Evolutionary conservation across 2,888 invertebrate genomes (phyloP).

Genomic region (Latheticus oryzae): DNA sequence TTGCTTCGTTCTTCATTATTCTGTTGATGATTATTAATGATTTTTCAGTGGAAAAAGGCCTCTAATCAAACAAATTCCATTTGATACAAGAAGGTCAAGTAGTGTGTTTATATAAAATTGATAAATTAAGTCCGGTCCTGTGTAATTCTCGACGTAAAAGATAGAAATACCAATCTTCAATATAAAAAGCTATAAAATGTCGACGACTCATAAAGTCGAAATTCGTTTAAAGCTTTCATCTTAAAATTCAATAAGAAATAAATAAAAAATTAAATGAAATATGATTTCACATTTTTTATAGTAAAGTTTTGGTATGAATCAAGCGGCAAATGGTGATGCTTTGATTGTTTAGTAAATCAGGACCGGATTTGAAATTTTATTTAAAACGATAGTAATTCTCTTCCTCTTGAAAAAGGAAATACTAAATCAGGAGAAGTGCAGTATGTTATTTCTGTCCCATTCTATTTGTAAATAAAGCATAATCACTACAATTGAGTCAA

Average conservation of each 20-base stretch:
- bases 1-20: slow-evolving; percentile 10
- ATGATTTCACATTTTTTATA: slow-evolving; percentile 44
- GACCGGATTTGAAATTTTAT: slow-evolving; percentile 1
- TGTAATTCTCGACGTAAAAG: no score
- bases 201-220: slow-evolving; percentile 26
- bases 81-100: slow-evolving; percentile 22
- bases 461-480: slow-evolving; percentile 60
- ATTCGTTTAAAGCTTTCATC: slow-evolving; percentile 33
- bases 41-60: slow-evolving; percentile 12
- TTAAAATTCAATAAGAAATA: slow-evolving; percentile 42
- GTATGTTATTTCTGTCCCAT: slow-evolving; percentile 49
- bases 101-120: no score
- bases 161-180: slow-evolving; percentile 40
- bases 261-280: slow-evolving; percentile 43
- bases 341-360: no score
- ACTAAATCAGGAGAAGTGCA: slow-evolving; percentile 52
- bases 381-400: no score
- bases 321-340: slow-evolving; percentile 38
- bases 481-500: slow-evolving; percentile 65
- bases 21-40: slow-evolving; percentile 22
- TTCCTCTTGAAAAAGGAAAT: slow-evolving; percentile 51
- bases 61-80: slow-evolving; percentile 17
- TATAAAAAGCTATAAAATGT: slow-evolving; percentile 41
- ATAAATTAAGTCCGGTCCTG: no score
- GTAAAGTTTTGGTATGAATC: slow-evolving; percentile 11